A percentile compares a stretch with the other conserved stretches of the same genome.
phyloP scores from a whole-genome alignment of 2,888 invertebrate genomes.

The Listrodromus nycthemerus region DNA sequence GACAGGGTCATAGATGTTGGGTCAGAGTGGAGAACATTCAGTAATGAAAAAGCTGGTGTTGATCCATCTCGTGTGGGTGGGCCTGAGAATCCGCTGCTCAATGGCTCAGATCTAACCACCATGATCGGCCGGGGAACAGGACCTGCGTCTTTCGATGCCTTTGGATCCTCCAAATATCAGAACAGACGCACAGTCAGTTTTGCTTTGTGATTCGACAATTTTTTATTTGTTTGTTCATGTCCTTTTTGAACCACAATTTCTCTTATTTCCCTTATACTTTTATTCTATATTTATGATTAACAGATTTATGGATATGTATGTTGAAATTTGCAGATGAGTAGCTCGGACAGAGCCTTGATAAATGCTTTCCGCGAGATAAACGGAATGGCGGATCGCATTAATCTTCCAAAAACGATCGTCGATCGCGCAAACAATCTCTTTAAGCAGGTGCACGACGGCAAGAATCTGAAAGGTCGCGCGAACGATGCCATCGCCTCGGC shows the following conservation, averaged over 20 bases:
- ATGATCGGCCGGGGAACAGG: constrained; percentile 92
- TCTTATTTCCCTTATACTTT: not conserved
- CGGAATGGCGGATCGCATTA: constrained; percentile 99
- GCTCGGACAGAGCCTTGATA: constrained; percentile 97
- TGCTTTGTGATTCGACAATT: not conserved
- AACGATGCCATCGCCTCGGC: constrained; percentile 99
- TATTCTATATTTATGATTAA: not conserved
- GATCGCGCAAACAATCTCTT: constrained; percentile 98
- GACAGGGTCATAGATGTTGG: constrained; percentile 99
- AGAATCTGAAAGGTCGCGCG: constrained; percentile 96
- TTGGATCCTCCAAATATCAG: constrained; percentile 89
- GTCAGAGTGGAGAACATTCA: constrained; percentile 99
- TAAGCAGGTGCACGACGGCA: constrained; percentile 99
- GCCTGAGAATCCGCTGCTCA: constrained; percentile 98
- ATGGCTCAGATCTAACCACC: constrained; percentile 98
- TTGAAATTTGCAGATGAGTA: constrained; percentile 91
- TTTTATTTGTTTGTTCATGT: not conserved
- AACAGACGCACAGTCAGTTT: constrained; percentile 87
- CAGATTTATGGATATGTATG: not conserved
- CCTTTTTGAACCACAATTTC: no score
- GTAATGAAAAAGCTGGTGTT: constrained; percentile 98
- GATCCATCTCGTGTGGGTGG: constrained; percentile 99
- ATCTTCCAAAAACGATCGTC: constrained; percentile 98
- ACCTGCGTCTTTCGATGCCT: constrained; percentile 95
- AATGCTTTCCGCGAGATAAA: constrained; percentile 99